Evolutionary conservation across 30 jellyfish, hydroid and myxozoan species (phyloP), one percentile per base, ranked within the genome.

Genomic region (Cassiopea andromeda): DNA sequence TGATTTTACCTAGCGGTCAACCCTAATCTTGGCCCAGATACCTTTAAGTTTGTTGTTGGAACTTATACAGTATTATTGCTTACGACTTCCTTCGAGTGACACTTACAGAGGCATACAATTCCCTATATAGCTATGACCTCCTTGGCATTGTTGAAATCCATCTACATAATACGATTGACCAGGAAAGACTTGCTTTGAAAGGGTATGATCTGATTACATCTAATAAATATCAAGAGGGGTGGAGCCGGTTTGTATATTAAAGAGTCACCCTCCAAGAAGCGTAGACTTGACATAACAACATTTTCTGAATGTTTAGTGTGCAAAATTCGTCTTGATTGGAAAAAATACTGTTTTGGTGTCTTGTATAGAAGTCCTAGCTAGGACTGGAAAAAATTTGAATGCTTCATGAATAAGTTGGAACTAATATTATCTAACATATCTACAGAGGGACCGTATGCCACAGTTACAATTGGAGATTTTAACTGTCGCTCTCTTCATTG

Each of bases 401-500:
- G 59, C 48, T 77, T 77, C 86, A 77, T 54, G 69, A 45, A 16
- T 50, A 78, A 44, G 46, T 46, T 78, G 13, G 80, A 54, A 58
- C 89, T 81, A n/a, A 43, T 81, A 84, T 12, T 81, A 58, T 81
- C 89, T 5, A 81, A 81, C 16, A 58, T 50, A 44, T 50, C 89
- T 81, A 59, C 67, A 19, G 76, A 78, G 76, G 60, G 47, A 45
- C 87, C 87, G 47, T 50, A 16, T 38, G 58, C 79, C 17, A 64
- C 44, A 45, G 38, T 59, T 67, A 59, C 59, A 19, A 71, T 67
- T n/a, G 91, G 84, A 44, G 85, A 83, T 54, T 83, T 83, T 19
- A 60, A 71, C 45, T 83, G 91, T 67, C 71, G 85, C 69, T 83
- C 84, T 66, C 75, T 77, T 46, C 92, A 83, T 48, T 83, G 92